Evolutionary conservation across 2,797 vertebrate species (phyloP).

Genomic region (Hylomyscus alleni): DNA sequence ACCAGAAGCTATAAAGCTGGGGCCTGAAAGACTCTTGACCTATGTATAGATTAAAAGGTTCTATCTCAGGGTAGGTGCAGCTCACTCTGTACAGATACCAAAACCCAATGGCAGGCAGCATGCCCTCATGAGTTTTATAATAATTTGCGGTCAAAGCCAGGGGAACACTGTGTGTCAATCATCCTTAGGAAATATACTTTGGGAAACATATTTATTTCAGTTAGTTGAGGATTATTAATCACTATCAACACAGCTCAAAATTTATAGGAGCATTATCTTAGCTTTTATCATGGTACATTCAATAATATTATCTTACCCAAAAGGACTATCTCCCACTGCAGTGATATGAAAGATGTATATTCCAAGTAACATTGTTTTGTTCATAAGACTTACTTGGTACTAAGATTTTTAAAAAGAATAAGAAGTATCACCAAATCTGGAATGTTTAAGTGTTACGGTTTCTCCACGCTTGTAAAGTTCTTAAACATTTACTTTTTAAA

Average conservation of each 20-base stretch:
- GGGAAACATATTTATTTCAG: conserved; percentile 66
- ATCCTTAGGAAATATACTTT: conserved; percentile 11
- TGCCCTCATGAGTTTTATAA: background rate
- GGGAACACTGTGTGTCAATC: background rate
- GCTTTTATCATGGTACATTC: conserved; percentile 65
- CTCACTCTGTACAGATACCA: conserved; percentile 25
- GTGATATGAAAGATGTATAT: background rate
- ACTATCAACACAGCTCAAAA: conserved; percentile 28
- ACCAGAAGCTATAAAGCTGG: conserved; percentile 63
- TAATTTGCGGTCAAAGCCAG: background rate
- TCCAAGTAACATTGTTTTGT: background rate
- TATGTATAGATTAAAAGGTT: conserved; percentile 66
- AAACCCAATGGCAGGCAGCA: background rate
- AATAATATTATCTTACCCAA: conserved; percentile 47
- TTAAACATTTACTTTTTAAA: background rate
- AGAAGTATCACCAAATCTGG: conserved; percentile 15
- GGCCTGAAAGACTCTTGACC: conserved; percentile 47
- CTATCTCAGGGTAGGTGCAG: conserved; percentile 50
- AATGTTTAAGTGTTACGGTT: conserved; percentile 10
- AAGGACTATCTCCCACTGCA: conserved; percentile 12
- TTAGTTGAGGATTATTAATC: conserved; percentile 24
- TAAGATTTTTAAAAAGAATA: background rate
- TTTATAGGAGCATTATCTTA: background rate
- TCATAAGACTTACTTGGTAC: conserved; percentile 38
- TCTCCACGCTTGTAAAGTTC: background rate